Evolutionary conservation across 2,888 invertebrate species (phyloP), one percentile per base, ranked within the genome.

Genomic region (Leptopilina drosophilae): DNA sequence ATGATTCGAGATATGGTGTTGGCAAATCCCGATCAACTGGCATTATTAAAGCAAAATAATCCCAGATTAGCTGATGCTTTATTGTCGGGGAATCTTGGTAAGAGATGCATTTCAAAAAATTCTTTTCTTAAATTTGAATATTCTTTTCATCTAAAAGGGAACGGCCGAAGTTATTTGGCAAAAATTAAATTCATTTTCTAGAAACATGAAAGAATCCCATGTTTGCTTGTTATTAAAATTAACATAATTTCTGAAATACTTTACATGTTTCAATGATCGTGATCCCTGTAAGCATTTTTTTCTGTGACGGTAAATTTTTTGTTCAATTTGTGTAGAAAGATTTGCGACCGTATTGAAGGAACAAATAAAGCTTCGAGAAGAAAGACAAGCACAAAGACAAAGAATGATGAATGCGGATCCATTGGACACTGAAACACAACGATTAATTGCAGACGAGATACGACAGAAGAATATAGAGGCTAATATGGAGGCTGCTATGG

Each of bases 401-500:
- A 95, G 97, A 88, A 96, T 99, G 95, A 94, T 98, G 93, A 96
- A 96, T 87, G 97, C 98, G 0, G 97, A 98, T 93, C 98, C 98
- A 0, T 98, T 99, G 91, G 98, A 98, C 92, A 96, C 97, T 0
- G 98, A 98, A 91, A 97, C 98, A 0, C 99, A 99, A 92, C 94
- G 96, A 82, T 94, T 98, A 88, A 99, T 99, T 85, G 98, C 98
- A 5, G 98, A 98, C 90, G 98, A 98, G 92, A 99, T 99, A 83
- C 94, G 96, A 86, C 97, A 96, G 89, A 97, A 98, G 91, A 99
- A 99, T 92, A 98, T 99, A 83, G 98, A 99, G 92, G 97, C 98
- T 0, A 99, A 99, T 89, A 99, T 99, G 98, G 98, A 99, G 90
- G 98, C 98, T 0, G 99, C 99, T 0, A 98, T 99, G 95, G 99